Evolutionary conservation across 2,113 vertebrate species (phyloP).

Genomic region (Brachypodius melanocephalos): DNA sequence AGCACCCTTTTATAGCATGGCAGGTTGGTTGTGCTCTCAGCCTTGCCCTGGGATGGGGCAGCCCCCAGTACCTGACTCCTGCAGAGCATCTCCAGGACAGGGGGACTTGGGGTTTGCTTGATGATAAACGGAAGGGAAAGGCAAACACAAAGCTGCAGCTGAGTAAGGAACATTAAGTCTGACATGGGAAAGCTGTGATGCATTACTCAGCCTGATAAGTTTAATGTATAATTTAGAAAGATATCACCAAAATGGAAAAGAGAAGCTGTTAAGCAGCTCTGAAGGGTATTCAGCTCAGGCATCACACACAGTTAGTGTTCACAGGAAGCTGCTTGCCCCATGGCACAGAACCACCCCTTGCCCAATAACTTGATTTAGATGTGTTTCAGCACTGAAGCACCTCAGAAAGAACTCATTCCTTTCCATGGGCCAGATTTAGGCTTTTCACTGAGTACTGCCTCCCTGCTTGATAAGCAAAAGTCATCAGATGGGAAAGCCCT

Average conservation of each 20-base stretch:
- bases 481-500: not conserved
- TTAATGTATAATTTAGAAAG: constrained; percentile 78
- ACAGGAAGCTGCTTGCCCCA: not conserved
- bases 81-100: not conserved
- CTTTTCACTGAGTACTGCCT: not conserved
- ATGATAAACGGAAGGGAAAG: constrained; percentile 17
- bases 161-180: constrained; percentile 54
- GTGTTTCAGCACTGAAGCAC: not conserved
- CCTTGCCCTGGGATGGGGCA: not conserved
- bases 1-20: not conserved
- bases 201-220: constrained; percentile 70
- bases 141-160: constrained; percentile 38
- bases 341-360: not conserved
- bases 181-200: constrained; percentile 65
- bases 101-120: not conserved
- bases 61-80: not conserved
- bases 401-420: not conserved
- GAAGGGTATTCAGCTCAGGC: constrained; percentile 39
- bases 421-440: not conserved
- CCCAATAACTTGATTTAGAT: constrained; percentile 4
- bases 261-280: constrained; percentile 67
- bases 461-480: not conserved
- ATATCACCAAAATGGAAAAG: constrained; percentile 68
- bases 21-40: not conserved
- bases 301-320: not conserved